Conservation (phyloP, 1,140 invertebrate species). For the Drosophila ogumai region DNA sequence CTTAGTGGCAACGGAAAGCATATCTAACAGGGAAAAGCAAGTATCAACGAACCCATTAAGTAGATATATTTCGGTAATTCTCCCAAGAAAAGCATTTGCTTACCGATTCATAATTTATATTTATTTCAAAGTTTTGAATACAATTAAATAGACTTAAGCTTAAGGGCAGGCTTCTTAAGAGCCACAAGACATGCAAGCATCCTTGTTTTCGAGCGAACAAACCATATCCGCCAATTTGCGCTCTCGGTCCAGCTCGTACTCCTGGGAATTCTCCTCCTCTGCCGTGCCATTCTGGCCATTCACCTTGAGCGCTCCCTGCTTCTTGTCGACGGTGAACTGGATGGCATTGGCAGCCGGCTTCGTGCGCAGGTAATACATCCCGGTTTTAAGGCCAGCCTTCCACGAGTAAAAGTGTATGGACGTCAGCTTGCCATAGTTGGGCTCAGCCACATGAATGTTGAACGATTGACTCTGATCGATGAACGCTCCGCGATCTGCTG, state of each 20-base stretch:
- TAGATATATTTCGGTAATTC: too few species aligned
- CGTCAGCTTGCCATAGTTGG: slow-evolving; percentile 96
- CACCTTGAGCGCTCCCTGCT: slow-evolving; percentile 85
- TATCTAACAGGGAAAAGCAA: too few species aligned
- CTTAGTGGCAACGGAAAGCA: too few species aligned
- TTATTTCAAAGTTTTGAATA: slow-evolving; percentile 30
- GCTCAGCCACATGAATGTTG: slow-evolving; percentile 98
- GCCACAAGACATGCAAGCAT: slow-evolving; percentile 94
- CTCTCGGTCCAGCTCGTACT: slow-evolving; percentile 85
- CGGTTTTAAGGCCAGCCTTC: slow-evolving; percentile 98
- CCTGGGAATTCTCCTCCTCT: slow-evolving; percentile 5
- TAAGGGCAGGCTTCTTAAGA: slow-evolving; percentile 62
- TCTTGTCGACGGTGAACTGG: slow-evolving; percentile 99
- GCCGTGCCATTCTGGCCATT: slow-evolving; percentile 40
- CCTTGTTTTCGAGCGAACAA: slow-evolving; percentile 96
- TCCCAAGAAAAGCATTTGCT: too few species aligned
- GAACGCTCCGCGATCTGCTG: slow-evolving; percentile 98
- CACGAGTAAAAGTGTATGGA: slow-evolving; percentile 99
- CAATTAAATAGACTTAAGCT: slow-evolving; percentile 55
- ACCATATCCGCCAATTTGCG: slow-evolving; percentile 91
- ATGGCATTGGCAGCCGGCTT: slow-evolving; percentile 98
- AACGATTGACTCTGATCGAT: slow-evolving; percentile 99
- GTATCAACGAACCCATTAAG: too few species aligned
- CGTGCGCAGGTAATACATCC: slow-evolving; percentile 99
- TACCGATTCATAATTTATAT: slow-evolving; percentile 22